Conservation (phyloP, 1,140 invertebrate genomes). For the Calosoma granatense region DNA sequence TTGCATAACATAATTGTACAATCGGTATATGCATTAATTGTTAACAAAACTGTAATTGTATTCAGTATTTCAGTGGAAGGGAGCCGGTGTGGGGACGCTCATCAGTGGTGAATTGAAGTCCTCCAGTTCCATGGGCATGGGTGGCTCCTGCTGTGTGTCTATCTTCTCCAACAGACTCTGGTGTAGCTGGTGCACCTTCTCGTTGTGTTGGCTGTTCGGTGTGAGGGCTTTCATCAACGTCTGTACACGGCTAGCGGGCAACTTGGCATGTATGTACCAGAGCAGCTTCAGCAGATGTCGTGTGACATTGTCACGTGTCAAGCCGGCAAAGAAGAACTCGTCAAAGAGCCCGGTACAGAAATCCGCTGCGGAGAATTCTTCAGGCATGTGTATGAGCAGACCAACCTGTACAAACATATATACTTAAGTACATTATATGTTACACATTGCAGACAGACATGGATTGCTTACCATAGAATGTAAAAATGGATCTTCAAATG, state of each 20-base stretch:
- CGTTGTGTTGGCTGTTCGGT: conserved; percentile 74
- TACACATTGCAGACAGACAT: no score
- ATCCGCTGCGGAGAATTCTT: conserved; percentile 88
- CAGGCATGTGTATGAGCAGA: conserved; percentile 75
- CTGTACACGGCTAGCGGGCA: conserved; percentile 68
- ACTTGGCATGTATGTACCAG: conserved; percentile 83
- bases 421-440: no score
- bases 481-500: conserved; percentile 91
- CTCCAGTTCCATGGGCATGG: conserved; percentile 42
- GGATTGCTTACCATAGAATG: conserved; percentile 69
- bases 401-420: no score
- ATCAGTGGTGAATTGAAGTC: conserved; percentile 77
- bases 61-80: conserved; percentile 42
- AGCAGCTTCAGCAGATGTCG: conserved; percentile 85
- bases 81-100: conserved; percentile 74
- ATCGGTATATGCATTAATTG: no score
- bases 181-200: conserved; percentile 72
- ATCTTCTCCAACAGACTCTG: conserved; percentile 70
- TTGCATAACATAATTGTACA: no score
- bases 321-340: conserved; percentile 87
- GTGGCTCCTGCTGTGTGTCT: conserved; percentile 56
- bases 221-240: conserved; percentile 81
- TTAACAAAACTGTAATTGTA: conserved; percentile 17
- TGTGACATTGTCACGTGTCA: conserved; percentile 85
- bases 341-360: conserved; percentile 94